Percentiles rank a stretch among this genome's conserved stretches.
phyloP scores from a whole-genome alignment of 1,140 invertebrate species.

The Planococcus citri region DNA sequence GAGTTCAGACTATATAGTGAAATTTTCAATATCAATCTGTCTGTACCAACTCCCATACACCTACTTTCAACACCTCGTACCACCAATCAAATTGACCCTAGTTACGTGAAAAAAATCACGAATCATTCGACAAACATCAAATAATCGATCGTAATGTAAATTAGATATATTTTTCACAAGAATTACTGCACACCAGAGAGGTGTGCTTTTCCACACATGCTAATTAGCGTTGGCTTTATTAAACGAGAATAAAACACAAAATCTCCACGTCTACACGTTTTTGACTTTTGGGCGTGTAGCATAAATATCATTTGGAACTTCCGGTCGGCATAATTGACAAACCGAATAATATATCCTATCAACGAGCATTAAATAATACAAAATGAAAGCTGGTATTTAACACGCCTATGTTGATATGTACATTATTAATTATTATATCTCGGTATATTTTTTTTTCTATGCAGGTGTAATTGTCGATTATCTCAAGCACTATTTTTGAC shows the following conservation, averaged over 20 bases:
- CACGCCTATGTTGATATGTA: constrained; percentile 2
- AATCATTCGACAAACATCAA: background rate
- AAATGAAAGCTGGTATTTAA: background rate
- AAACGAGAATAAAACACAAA: background rate
- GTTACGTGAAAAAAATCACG: no score
- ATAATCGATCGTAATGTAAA: background rate
- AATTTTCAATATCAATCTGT: no score
- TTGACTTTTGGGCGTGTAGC: background rate
- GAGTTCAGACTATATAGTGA: no score
- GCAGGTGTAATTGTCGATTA: background rate
- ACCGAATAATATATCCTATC: background rate
- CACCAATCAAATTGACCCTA: no score
- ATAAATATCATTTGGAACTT: background rate
- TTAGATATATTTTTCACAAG: background rate
- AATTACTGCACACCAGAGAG: background rate
- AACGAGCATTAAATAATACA: background rate
- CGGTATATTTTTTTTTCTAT: no score
- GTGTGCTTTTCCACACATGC: background rate
- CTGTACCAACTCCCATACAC: no score
- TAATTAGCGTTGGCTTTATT: constrained; percentile 7
- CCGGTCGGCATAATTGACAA: background rate
- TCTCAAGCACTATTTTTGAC: background rate
- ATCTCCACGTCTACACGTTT: background rate
- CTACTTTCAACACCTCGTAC: no score
- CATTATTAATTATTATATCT: constrained; percentile 9